Evolutionary conservation across 2,113 vertebrate genomes (phyloP).

Genomic region (Ictalurus furcatus): DNA sequence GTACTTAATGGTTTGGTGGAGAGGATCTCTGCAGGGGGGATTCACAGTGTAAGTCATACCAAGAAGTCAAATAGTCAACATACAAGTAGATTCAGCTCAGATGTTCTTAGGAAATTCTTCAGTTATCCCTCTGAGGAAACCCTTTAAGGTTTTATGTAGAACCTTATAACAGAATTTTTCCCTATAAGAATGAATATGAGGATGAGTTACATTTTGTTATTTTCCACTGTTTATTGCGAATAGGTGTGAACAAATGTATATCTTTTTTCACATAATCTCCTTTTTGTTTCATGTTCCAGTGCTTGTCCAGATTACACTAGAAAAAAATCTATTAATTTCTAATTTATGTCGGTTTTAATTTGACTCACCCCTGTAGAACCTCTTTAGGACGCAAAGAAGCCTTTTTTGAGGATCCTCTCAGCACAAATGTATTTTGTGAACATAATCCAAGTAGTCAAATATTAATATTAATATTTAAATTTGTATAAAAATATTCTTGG

Average conservation of each 20-base stretch:
- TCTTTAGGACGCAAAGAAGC: neutral
- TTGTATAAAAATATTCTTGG: neutral
- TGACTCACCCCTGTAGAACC: neutral
- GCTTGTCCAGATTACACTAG: neutral
- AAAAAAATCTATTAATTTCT: neutral
- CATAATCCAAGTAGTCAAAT: neutral
- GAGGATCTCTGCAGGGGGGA: neutral
- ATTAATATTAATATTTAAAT: neutral
- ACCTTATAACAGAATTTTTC: neutral
- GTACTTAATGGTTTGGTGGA: constrained; percentile 1
- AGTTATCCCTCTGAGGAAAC: neutral
- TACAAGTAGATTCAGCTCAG: neutral
- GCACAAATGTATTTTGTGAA: neutral
- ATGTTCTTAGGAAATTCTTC: neutral
- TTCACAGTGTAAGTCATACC: neutral
- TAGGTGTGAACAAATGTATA: neutral
- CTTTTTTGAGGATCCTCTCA: neutral
- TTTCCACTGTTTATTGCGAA: neutral
- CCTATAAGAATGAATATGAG: neutral
- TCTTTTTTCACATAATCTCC: neutral
- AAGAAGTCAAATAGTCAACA: neutral
- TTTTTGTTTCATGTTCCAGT: neutral
- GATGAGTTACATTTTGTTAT: neutral
- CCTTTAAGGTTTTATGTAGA: neutral
- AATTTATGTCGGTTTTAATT: neutral